Conservation (phyloP, 1,140 invertebrate genomes). For the Drosophila simulans region DNA sequence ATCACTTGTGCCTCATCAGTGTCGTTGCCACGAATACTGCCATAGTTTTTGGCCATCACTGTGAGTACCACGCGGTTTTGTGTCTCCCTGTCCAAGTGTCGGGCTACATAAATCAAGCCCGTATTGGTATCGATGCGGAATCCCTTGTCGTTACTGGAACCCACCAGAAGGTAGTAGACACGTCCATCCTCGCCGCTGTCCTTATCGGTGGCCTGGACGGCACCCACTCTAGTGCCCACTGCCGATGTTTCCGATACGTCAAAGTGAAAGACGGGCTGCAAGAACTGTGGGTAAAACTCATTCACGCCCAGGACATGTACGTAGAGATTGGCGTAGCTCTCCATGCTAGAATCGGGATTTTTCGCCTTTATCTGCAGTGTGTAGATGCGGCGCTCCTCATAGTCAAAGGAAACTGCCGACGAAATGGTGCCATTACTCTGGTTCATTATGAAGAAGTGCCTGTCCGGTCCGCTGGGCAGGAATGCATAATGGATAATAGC, state of each 20-base stretch:
- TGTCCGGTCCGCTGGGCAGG: conserved; percentile 90
- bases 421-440: conserved; percentile 90
- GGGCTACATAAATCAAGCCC: conserved; percentile 92
- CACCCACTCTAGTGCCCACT: conserved; percentile 93
- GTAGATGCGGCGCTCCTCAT: conserved; percentile 92
- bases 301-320: conserved; percentile 95
- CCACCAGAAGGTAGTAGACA: conserved; percentile 96
- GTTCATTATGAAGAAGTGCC: conserved; percentile 92
- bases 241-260: conserved; percentile 96
- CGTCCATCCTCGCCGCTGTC: conserved; percentile 96
- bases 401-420: conserved; percentile 93
- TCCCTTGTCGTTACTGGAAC: conserved; percentile 96
- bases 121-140: conserved; percentile 94
- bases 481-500: conserved; percentile 95
- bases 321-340: conserved; percentile 89
- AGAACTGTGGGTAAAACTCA: conserved; percentile 96
- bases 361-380: conserved; percentile 92
- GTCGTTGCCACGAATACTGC: conserved; percentile 96
- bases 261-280: conserved; percentile 96
- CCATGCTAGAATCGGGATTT: conserved; percentile 94
- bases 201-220: conserved; percentile 95
- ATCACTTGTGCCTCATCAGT: conserved; percentile 97
- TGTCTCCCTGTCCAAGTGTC: conserved; percentile 94
- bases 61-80: conserved; percentile 95
- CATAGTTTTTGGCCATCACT: conserved; percentile 97